Base-by-base conservation (phyloP, 2,797 vertebrate genomes). In the Adelosebastes latens region DNA sequence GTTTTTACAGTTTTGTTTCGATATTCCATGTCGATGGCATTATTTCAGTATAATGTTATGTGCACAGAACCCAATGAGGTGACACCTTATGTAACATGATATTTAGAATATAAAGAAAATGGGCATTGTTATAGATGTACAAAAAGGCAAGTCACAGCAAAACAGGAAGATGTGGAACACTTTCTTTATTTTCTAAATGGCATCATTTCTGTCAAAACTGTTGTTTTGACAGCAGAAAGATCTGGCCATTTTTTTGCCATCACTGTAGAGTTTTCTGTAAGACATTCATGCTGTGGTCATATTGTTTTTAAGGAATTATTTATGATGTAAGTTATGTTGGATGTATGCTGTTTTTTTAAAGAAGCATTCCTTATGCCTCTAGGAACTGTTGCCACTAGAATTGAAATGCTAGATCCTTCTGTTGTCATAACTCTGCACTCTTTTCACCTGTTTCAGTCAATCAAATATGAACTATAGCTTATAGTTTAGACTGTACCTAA, bases 11-110 rank as follows among this genome's bases (percentile, higher is more conserved):
- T 93, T 93, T 95, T 92, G 94, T 95, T 88, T 95, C 90, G 80
- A 96, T 94, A 95, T 96, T 95, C 95, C 95, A 96, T 94, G 93
- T 95, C 88, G 82, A 94, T 92, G 96, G 96, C 96, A 97, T 97
- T 97, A 96, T 96, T 97, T 96, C 89, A 91, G 81, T 87, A 90
- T 85, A 84, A 86, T 88, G 85, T 89, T 85, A 87, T 88, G 88
- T 93, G 90, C 92, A 91, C 90, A 93, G 88, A 91, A 84, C 80
- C 79, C 75, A 77, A 72, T 74, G 80, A 92, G 82, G 82, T 86
- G 75, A 88, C 88, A 88, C 81, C 85, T 87, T 87, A 86, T 75
- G 79, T 85, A 87, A 85, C 76, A 75, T 75, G 66, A 88, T 87
- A 86, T 90, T 92, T 89, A 91, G 88, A 91, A 85, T 83, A 80